These are phyloP conservation scores for Idris sp. DNA, from an alignment of 1,140 invertebrate genomes.

Conservation along the genomic window DNA sequence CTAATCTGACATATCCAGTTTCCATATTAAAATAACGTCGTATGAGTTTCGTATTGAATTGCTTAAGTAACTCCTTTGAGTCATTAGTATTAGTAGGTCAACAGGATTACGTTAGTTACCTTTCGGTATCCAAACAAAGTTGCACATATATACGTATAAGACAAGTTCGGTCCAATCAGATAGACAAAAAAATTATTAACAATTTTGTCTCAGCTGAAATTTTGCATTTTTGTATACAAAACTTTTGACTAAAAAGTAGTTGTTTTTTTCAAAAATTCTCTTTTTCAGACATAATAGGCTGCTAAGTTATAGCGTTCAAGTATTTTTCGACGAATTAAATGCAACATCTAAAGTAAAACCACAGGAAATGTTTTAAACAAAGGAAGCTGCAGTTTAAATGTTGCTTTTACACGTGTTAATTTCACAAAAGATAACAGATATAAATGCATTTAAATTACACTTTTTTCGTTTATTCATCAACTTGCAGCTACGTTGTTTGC, in stretches of 20 bases:
- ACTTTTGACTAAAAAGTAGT: slow-evolving; percentile 6
- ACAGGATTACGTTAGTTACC: slow-evolving; percentile 27
- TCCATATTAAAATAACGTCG: slow-evolving; percentile 17
- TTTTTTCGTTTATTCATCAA: neutral
- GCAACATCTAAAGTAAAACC: slow-evolving; percentile 6
- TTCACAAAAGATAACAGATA: slow-evolving; percentile 1
- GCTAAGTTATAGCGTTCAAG: slow-evolving; percentile 12
- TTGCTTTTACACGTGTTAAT: slow-evolving; percentile 4
- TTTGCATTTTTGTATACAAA: no score
- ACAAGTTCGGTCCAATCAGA: no score
- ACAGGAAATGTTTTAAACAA: slow-evolving; percentile 22
- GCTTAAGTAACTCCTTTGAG: slow-evolving; percentile 29
- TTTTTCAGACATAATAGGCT: slow-evolving; percentile 8
- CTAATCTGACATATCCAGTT: neutral
- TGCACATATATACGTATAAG: no score
- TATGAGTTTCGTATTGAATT: slow-evolving; percentile 30
- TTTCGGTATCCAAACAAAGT: no score
- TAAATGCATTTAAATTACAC: slow-evolving; percentile 12
- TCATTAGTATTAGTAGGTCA: slow-evolving; percentile 36
- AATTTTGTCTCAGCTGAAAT: no score
- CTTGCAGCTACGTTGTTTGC: neutral
- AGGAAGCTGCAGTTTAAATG: slow-evolving; percentile 17
- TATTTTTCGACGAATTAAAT: slow-evolving; percentile 25
- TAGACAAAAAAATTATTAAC: no score
- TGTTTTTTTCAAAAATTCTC: slow-evolving; percentile 1